Conservation (phyloP, 2,888 invertebrate species). For the Clepsis dumicolana region DNA sequence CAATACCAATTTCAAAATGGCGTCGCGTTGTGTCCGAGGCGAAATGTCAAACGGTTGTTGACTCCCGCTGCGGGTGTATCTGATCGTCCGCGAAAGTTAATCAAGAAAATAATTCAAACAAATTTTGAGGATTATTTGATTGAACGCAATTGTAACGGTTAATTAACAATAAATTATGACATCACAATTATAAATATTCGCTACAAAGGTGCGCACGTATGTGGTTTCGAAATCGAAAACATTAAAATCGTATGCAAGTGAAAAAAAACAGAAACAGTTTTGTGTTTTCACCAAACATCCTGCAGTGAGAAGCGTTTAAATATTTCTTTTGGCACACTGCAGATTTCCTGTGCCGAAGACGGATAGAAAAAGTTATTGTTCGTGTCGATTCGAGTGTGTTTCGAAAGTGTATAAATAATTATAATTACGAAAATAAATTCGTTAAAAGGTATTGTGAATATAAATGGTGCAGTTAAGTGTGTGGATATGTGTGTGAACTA, state of each 20-base stretch:
- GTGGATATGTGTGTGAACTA: constrained; percentile 20
- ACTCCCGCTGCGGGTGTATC: constrained; percentile 60
- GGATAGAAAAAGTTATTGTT: constrained; percentile 8
- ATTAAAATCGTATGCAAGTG: constrained; percentile 20
- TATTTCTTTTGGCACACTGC: constrained; percentile 19
- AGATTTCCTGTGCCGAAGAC: constrained; percentile 17
- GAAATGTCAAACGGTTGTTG: constrained; percentile 81
- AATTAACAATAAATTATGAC: not conserved
- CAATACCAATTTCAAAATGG: constrained; percentile 57
- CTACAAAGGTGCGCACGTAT: constrained; percentile 14
- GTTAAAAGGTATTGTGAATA: not conserved
- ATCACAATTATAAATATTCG: not conserved
- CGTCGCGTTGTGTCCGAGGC: constrained; percentile 54
- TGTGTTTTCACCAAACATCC: constrained; percentile 59
- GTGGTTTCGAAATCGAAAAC: constrained; percentile 36
- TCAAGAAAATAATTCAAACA: constrained; percentile 20
- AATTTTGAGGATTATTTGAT: constrained; percentile 14
- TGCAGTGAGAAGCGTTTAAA: constrained; percentile 32
- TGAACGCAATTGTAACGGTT: no score
- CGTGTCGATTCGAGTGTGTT: not conserved
- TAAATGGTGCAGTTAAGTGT: constrained; percentile 28
- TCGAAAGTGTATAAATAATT: not conserved
- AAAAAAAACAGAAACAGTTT: constrained; percentile 44
- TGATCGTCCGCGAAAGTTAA: constrained; percentile 21
- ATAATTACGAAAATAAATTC: not conserved